Conservation (phyloP, 2,888 invertebrate genomes). For the Pterostichus niger region DNA sequence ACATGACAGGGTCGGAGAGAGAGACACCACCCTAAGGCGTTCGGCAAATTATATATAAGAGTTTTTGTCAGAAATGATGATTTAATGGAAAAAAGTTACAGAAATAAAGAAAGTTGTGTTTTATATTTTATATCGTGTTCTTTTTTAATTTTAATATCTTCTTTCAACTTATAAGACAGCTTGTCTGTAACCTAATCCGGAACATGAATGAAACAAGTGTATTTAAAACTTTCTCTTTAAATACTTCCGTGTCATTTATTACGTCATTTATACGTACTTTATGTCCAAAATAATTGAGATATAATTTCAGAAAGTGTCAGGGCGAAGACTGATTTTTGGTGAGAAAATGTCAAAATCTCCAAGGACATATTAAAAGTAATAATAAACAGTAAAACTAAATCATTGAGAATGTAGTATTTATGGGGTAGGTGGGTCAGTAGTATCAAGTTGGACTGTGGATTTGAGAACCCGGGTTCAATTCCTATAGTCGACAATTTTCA, state of each 20-base stretch:
- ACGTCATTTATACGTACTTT: no score
- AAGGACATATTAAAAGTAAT: no score
- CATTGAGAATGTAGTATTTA: no score
- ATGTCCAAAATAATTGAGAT: no score
- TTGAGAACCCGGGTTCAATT: no score
- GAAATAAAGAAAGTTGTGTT: conserved; percentile 24
- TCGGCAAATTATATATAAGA: conserved; percentile 52
- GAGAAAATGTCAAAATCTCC: no score
- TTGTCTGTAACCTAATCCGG: conserved; percentile 15
- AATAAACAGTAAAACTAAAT: no score
- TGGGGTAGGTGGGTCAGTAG: no score
- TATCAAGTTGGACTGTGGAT: no score
- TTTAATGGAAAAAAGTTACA: conserved; percentile 49
- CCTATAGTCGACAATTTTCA: no score
- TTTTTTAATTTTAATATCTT: conserved; percentile 43
- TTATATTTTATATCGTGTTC: conserved; percentile 20
- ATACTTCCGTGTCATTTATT: not conserved
- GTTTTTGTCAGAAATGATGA: conserved; percentile 55
- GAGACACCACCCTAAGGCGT: conserved; percentile 18
- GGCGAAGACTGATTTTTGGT: no score
- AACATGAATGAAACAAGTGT: not conserved
- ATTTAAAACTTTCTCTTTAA: not conserved
- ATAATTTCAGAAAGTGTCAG: no score
- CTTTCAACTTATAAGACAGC: conserved; percentile 3
- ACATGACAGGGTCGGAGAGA: conserved; percentile 9